phyloP scores from a whole-genome alignment of 2,797 vertebrate genomes.

The Alauda arvensis region DNA sequence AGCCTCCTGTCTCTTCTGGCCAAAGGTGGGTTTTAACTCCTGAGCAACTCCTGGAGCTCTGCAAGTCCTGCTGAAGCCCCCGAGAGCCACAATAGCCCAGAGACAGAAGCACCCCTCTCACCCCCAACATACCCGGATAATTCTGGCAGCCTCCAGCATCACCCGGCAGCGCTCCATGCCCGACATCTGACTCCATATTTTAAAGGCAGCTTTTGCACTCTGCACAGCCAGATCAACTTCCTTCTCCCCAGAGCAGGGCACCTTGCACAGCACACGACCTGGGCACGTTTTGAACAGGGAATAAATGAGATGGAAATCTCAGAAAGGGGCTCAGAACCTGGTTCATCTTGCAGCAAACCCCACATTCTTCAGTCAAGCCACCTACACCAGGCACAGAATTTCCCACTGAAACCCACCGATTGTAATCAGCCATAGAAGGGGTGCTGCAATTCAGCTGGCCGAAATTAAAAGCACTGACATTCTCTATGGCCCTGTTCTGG shows the following conservation, averaged over 20 bases:
- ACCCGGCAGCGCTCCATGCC: slow-evolving; percentile 88
- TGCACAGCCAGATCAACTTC: slow-evolving; percentile 88
- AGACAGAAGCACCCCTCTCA: neutral
- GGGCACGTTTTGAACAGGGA: neutral
- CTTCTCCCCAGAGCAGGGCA: slow-evolving; percentile 82
- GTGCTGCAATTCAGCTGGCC: neutral
- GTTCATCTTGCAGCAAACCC: neutral
- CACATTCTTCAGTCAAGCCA: neutral
- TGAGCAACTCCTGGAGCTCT: neutral
- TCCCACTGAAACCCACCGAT: too few species aligned
- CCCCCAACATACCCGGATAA: slow-evolving; percentile 82
- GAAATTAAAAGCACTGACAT: neutral
- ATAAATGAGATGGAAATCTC: neutral
- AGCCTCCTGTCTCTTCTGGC: neutral
- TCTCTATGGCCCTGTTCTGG: neutral
- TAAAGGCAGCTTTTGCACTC: slow-evolving; percentile 85
- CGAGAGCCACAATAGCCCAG: neutral
- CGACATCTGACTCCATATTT: slow-evolving; percentile 84
- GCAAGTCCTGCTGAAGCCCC: neutral
- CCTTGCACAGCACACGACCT: slow-evolving; percentile 87
- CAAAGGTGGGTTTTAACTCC: neutral
- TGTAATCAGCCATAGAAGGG: neutral
- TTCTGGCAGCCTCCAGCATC: slow-evolving; percentile 89
- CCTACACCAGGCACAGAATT: neutral
- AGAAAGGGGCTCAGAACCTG: neutral